Conservation (phyloP, 2,888 invertebrate species). For the Sphaerophoria rueppellii region DNA sequence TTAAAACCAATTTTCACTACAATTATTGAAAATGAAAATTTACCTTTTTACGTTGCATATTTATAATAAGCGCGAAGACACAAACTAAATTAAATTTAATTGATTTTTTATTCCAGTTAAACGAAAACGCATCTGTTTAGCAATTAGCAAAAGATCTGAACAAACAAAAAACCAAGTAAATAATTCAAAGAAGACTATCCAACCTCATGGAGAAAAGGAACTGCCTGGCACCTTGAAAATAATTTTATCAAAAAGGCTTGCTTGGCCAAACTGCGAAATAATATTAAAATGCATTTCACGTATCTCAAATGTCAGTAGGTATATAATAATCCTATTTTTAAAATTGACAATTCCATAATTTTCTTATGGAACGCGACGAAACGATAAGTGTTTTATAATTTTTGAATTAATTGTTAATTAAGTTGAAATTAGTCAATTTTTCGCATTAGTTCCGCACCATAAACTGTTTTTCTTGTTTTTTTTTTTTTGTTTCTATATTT, state of each 20-base stretch:
- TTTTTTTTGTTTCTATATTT: neutral
- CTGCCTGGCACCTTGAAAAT: neutral
- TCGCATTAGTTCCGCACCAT: neutral
- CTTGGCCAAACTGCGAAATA: neutral
- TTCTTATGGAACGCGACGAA: neutral
- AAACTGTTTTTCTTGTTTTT: no score
- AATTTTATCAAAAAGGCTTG: neutral
- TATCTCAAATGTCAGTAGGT: neutral
- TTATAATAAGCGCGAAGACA: neutral
- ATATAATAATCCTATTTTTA: conserved; percentile 19
- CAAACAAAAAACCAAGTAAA: neutral
- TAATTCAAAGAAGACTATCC: neutral
- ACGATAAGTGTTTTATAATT: conserved; percentile 14
- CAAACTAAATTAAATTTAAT: neutral
- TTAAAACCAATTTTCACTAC: neutral
- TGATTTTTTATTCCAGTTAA: neutral
- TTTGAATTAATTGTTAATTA: conserved; percentile 20
- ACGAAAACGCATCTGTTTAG: neutral
- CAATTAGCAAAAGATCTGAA: neutral
- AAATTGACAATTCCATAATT: conserved; percentile 19
- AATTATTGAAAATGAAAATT: neutral
- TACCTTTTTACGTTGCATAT: conserved; percentile 28
- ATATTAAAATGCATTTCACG: conserved; percentile 21
- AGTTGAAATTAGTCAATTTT: conserved; percentile 16
- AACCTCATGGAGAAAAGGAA: neutral